Percentiles rank a stretch among this genome's conserved stretches.
phyloP scores from a whole-genome alignment of 2,888 invertebrate species.

The Electrophaes corylata region DNA sequence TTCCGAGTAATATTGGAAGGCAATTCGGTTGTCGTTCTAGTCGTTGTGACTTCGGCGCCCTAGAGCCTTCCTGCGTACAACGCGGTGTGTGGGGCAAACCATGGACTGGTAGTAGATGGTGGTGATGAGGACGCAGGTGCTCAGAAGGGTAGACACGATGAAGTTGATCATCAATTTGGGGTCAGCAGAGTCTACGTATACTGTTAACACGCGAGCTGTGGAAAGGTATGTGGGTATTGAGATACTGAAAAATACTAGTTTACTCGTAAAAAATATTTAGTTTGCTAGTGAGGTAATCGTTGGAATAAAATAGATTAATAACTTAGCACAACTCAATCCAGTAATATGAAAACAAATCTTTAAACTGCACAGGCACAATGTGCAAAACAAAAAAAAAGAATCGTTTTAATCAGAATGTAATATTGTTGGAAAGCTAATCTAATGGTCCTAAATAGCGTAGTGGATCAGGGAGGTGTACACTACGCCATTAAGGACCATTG shows the following conservation, averaged over 20 bases:
- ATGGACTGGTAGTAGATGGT: constrained; percentile 85
- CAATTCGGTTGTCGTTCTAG: constrained; percentile 48
- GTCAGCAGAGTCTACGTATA: constrained; percentile 91
- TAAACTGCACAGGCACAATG: no score
- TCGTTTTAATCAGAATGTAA: no score
- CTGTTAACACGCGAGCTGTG: constrained; percentile 92
- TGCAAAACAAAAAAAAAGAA: no score
- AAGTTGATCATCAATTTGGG: constrained; percentile 89
- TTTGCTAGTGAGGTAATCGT: no score
- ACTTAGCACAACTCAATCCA: no score
- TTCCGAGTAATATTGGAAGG: constrained; percentile 46
- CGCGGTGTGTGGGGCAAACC: constrained; percentile 20
- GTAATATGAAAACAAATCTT: no score
- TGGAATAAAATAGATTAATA: no score
- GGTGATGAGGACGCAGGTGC: constrained; percentile 88
- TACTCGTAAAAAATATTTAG: no score
- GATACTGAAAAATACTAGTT: background rate
- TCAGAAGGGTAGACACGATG: constrained; percentile 87
- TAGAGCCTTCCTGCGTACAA: constrained; percentile 25
- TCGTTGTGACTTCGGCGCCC: constrained; percentile 44
- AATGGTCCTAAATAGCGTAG: no score
- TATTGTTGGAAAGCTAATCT: no score
- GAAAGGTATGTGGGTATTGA: background rate
- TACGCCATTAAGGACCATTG: no score
- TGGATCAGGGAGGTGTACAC: no score